These are phyloP conservation scores for Hiodon tergisus DNA, from an alignment of 2,113 vertebrate species.

Conservation along the genomic window DNA sequence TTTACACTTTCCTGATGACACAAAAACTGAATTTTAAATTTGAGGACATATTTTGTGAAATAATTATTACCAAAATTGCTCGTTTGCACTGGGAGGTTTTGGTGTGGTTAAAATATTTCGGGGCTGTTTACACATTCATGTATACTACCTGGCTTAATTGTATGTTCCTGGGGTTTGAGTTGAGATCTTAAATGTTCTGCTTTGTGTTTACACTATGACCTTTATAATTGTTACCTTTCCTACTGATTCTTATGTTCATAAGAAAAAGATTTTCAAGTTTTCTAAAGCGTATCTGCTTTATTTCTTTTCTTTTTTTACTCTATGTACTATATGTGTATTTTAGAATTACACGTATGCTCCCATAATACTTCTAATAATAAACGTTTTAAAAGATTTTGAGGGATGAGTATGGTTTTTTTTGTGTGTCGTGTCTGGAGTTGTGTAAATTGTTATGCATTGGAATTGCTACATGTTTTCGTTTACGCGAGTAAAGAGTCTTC, in stretches of 20 bases:
- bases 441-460: not conserved
- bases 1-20: not conserved
- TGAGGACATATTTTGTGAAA: constrained; percentile 13
- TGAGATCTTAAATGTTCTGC: not conserved
- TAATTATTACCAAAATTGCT: constrained; percentile 8
- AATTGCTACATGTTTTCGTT: not conserved
- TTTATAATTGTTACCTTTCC: no score
- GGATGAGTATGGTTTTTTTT: not conserved
- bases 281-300: no score
- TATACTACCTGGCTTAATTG: not conserved
- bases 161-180: not conserved
- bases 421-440: no score
- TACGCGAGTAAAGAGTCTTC: no score
- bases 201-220: constrained; percentile 31
- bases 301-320: no score
- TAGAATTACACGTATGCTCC: no score
- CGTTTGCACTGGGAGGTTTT: constrained; percentile 25
- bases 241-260: no score
- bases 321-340: no score
- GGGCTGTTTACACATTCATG: no score
- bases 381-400: not conserved
- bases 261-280: no score
- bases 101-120: not conserved
- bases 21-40: not conserved
- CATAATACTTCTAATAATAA: not conserved